Conservation (phyloP, 1,140 invertebrate genomes). For the Bombus pyrosoma region DNA sequence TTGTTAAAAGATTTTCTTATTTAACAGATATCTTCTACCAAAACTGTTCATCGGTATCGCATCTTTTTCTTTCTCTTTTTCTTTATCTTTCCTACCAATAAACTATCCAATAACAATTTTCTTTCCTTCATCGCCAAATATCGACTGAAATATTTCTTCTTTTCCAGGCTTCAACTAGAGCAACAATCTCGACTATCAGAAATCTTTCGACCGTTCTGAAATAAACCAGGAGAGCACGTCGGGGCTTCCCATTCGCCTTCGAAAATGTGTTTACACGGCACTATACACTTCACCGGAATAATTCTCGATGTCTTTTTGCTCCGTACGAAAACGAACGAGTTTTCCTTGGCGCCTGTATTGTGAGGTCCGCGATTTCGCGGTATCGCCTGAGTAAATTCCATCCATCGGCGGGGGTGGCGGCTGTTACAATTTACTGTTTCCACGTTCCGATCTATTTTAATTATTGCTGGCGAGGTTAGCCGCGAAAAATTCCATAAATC, state of each 20-base stretch:
- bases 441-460: slow-evolving; percentile 55
- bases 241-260: not conserved
- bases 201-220: slow-evolving; percentile 28
- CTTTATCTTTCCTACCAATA: not conserved
- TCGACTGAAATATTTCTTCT: not conserved
- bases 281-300: slow-evolving; percentile 43
- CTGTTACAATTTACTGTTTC: slow-evolving; percentile 45
- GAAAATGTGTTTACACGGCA: slow-evolving; percentile 49
- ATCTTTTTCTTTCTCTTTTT: too few species aligned
- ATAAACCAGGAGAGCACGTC: slow-evolving; percentile 6
- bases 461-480: not conserved
- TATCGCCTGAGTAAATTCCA: slow-evolving; percentile 44
- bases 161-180: not conserved
- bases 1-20: too few species aligned
- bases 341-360: slow-evolving; percentile 46
- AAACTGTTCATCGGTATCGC: not conserved
- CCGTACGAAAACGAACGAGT: slow-evolving; percentile 43
- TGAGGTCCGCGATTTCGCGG: slow-evolving; percentile 31
- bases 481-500: slow-evolving; percentile 51
- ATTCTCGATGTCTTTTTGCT: slow-evolving; percentile 50
- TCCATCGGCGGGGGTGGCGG: not conserved
- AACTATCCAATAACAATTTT: not conserved
- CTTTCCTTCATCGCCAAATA: not conserved
- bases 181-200: slow-evolving; percentile 9
- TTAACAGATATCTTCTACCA: too few species aligned